Evolutionary conservation across 2,797 vertebrate species (phyloP).

Genomic region (Semotilus atromaculatus): DNA sequence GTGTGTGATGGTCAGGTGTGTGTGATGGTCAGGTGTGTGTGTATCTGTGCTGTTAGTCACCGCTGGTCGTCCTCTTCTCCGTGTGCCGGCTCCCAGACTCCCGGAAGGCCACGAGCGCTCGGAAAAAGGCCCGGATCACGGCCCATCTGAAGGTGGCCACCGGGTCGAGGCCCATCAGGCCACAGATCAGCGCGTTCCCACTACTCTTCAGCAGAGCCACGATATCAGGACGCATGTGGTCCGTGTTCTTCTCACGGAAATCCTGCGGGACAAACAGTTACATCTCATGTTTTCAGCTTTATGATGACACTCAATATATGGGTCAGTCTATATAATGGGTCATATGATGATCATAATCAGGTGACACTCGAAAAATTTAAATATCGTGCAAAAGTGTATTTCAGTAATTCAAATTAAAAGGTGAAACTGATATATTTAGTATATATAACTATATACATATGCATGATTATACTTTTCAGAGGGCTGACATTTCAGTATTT

Average conservation of each 20-base stretch:
- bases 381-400: no score
- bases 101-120: conserved; percentile 89
- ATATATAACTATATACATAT: no score
- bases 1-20: no score
- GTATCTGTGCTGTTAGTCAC: conserved; percentile 73
- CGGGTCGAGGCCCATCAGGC: conserved; percentile 94
- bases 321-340: no score
- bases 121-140: conserved; percentile 91
- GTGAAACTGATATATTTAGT: no score
- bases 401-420: no score
- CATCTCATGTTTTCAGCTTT: background rate
- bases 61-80: conserved; percentile 81
- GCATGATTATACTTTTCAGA: no score
- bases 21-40: no score
- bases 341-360: no score
- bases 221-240: conserved; percentile 98
- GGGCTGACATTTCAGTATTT: no score
- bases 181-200: conserved; percentile 90
- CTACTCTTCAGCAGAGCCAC: conserved; percentile 96
- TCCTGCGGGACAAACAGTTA: conserved; percentile 78
- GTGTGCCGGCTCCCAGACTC: conserved; percentile 86
- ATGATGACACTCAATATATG: no score
- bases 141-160: conserved; percentile 97
- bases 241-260: conserved; percentile 98
- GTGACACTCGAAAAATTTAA: no score